A percentile compares a stretch with the other conserved stretches of the same genome.
Evolutionary conservation across 2,113 vertebrate species (phyloP).

Genomic region (Gambusia holbrooki): DNA sequence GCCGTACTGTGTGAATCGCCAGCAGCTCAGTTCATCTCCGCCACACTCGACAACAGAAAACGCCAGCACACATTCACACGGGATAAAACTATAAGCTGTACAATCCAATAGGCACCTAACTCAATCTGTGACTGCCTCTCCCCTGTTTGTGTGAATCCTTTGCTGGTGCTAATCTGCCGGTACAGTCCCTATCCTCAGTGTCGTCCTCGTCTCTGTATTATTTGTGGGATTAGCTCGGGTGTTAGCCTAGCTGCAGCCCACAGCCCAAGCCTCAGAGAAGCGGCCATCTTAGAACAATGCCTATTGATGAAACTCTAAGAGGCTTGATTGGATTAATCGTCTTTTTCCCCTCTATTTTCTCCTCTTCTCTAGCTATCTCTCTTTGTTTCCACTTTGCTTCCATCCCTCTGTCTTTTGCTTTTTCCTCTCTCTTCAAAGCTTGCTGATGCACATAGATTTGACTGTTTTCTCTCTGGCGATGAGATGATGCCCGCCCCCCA

Average conservation of each 20-base stretch:
- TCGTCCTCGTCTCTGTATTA: conserved; percentile 65
- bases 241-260: conserved; percentile 71
- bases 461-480: conserved; percentile 36
- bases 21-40: conserved; percentile 54
- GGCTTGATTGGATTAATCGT: conserved; percentile 78
- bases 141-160: conserved; percentile 51
- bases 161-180: conserved; percentile 72
- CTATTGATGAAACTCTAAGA: conserved; percentile 74
- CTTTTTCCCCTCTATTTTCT: conserved; percentile 33
- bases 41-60: conserved; percentile 38
- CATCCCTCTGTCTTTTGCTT: conserved; percentile 34
- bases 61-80: conserved; percentile 57
- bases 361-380: conserved; percentile 25
- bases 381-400: conserved; percentile 53
- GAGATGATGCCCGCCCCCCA: conserved; percentile 13
- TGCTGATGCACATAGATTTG: conserved; percentile 46
- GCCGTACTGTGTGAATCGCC: conserved; percentile 41
- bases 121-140: conserved; percentile 57
- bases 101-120: conserved; percentile 69
- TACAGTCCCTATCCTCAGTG: conserved; percentile 55
- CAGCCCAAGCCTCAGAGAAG: conserved; percentile 62
- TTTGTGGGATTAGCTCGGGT: conserved; percentile 72
- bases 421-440: conserved; percentile 23
- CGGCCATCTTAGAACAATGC: conserved; percentile 78
- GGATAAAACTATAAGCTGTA: conserved; percentile 62